Percentiles rank a stretch among this genome's conserved stretches.
Conservation (phyloP, 2,888 invertebrate species). For the Abscondita cerata region DNA sequence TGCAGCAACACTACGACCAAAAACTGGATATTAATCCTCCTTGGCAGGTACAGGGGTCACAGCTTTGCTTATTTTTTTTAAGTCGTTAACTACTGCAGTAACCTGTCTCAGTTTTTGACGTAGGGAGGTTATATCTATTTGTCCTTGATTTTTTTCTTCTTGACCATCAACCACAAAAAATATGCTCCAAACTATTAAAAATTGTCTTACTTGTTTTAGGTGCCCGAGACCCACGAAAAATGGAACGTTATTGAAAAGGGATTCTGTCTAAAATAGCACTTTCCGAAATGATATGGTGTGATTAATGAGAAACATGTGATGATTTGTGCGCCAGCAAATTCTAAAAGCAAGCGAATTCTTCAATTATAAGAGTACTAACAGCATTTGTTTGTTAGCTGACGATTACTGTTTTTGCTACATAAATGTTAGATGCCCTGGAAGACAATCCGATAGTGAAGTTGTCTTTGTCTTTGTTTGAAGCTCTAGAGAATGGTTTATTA, state of each 20-base stretch:
- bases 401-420: slow-evolving; percentile 13
- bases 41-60: background rate
- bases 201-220: background rate
- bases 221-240: slow-evolving; percentile 24
- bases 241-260: slow-evolving; percentile 40
- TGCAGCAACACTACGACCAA: slow-evolving; percentile 14
- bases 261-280: slow-evolving; percentile 40
- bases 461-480: background rate
- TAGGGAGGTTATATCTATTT: background rate
- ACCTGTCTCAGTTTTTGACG: background rate
- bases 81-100: slow-evolving; percentile 2
- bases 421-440: background rate
- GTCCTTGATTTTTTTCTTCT: background rate
- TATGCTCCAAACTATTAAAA: background rate
- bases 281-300: slow-evolving; percentile 40
- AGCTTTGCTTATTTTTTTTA: background rate
- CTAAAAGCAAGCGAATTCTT: slow-evolving; percentile 41
- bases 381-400: background rate
- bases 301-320: slow-evolving; percentile 40
- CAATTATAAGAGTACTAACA: slow-evolving; percentile 32
- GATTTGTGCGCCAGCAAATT: slow-evolving; percentile 36
- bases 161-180: background rate
- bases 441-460: background rate
- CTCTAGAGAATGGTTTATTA: background rate
- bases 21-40: slow-evolving; percentile 8